These are phyloP conservation scores for Eurystomus gularis DNA, from an alignment of 2,113 vertebrate species.

Conservation along the genomic window DNA sequence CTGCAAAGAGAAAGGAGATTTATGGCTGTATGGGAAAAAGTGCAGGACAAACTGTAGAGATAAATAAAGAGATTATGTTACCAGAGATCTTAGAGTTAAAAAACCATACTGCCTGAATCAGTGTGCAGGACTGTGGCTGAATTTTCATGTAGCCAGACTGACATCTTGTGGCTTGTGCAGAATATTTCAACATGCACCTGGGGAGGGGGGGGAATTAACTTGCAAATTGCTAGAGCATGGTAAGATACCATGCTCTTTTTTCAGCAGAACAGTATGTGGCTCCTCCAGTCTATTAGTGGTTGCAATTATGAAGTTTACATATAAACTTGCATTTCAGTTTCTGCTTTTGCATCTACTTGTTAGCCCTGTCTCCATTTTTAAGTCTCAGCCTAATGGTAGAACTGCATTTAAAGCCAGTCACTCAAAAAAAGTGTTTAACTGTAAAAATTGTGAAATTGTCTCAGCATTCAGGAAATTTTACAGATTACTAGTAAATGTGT, in stretches of 20 bases:
- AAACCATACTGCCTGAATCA: not conserved
- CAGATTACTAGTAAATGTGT: not conserved
- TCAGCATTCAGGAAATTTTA: not conserved
- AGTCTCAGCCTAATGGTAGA: not conserved
- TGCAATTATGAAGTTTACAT: not conserved
- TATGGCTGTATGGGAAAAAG: not conserved
- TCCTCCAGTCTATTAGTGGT: not conserved
- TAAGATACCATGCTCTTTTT: not conserved
- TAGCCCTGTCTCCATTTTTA: not conserved
- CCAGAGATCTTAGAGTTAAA: not conserved
- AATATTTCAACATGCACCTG: not conserved
- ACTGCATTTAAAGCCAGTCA: not conserved
- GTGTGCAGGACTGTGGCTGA: not conserved
- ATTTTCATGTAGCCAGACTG: constrained; percentile 39
- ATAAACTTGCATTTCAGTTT: not conserved
- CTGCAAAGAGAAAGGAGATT: not conserved
- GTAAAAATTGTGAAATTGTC: not conserved
- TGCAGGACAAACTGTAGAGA: not conserved
- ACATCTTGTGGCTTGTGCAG: constrained; percentile 56
- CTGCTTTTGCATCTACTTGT: not conserved
- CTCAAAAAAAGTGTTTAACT: not conserved
- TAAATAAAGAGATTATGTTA: not conserved
- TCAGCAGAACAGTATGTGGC: not conserved
- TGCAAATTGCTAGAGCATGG: not conserved
- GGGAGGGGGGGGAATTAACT: not conserved